Conservation (phyloP, 2,888 invertebrate species). For the Timema cristinae region DNA sequence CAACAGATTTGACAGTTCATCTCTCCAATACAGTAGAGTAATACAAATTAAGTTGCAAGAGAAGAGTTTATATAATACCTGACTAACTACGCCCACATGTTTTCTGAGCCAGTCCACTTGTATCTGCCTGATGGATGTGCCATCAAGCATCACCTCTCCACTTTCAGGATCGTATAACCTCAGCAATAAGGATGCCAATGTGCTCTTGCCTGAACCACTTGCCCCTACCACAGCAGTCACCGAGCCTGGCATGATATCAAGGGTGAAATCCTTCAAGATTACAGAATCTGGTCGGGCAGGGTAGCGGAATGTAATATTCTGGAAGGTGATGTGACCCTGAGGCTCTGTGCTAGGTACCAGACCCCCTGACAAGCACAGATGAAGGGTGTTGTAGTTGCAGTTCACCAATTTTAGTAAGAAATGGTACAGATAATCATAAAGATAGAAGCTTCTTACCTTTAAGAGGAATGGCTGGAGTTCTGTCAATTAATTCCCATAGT, state of each 20-base stretch:
- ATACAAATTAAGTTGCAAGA: background rate
- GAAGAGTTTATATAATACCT: slow-evolving; percentile 50
- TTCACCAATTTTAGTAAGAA: too few species aligned
- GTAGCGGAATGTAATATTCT: slow-evolving; percentile 70
- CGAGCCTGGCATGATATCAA: slow-evolving; percentile 63
- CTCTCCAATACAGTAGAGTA: too few species aligned
- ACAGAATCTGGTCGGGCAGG: slow-evolving; percentile 56
- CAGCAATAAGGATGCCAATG: slow-evolving; percentile 77
- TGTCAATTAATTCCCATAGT: slow-evolving; percentile 85
- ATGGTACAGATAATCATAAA: too few species aligned
- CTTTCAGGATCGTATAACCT: slow-evolving; percentile 78
- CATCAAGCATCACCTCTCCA: slow-evolving; percentile 73
- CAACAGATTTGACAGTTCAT: too few species aligned
- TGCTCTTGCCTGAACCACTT: slow-evolving; percentile 94
- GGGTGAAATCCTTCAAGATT: slow-evolving; percentile 62
- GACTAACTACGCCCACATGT: slow-evolving; percentile 85
- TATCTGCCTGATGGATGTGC: slow-evolving; percentile 65
- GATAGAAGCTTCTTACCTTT: slow-evolving; percentile 47
- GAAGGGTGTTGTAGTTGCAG: too few species aligned
- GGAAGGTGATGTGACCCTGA: slow-evolving; percentile 69
- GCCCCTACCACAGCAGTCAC: slow-evolving; percentile 82
- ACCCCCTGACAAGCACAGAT: slow-evolving; percentile 51
- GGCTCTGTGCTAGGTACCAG: slow-evolving; percentile 52
- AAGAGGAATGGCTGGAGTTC: slow-evolving; percentile 70
- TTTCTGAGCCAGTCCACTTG: slow-evolving; percentile 82